These are phyloP conservation scores for Empis livida DNA, from an alignment of 2,888 invertebrate species.

Conservation along the genomic window DNA sequence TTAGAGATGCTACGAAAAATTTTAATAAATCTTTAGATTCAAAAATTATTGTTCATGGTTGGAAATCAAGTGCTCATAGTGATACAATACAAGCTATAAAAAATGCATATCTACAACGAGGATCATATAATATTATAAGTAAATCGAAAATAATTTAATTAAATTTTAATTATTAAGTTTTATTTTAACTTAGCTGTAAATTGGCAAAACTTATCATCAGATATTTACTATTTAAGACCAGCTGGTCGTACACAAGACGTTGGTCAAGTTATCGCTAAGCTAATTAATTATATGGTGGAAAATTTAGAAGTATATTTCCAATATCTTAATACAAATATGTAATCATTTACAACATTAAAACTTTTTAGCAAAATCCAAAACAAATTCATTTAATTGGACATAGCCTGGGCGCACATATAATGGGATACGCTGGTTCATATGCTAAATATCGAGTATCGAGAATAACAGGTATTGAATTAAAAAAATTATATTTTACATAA, in stretches of 20 bases:
- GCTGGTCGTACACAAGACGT: slow-evolving; percentile 31
- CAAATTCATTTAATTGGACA: slow-evolving; percentile 36
- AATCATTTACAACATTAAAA: too few species aligned
- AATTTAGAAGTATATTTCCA: slow-evolving; percentile 21
- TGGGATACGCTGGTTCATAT: slow-evolving; percentile 44
- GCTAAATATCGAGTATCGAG: slow-evolving; percentile 37
- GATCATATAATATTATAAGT: slow-evolving; percentile 30
- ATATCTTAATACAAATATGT: too few species aligned
- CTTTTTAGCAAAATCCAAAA: slow-evolving; percentile 15
- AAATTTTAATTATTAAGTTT: neutral
- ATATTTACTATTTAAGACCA: slow-evolving; percentile 30
- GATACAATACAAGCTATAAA: slow-evolving; percentile 32
- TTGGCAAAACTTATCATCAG: slow-evolving; percentile 32
- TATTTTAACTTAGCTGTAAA: slow-evolving; percentile 24
- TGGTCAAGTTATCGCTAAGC: slow-evolving; percentile 29
- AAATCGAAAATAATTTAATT: neutral
- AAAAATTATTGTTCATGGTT: slow-evolving; percentile 33
- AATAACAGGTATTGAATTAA: slow-evolving; percentile 45
- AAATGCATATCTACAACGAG: slow-evolving; percentile 27
- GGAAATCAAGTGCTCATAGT: slow-evolving; percentile 33
- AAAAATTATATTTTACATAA: too few species aligned
- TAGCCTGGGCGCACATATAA: slow-evolving; percentile 47
- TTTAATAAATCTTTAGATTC: slow-evolving; percentile 30
- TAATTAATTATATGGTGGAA: slow-evolving; percentile 30
- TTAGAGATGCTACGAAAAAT: slow-evolving; percentile 28